A percentile compares a stretch with the other conserved stretches of the same genome.
phyloP scores from a whole-genome alignment of 2,888 invertebrate genomes.

The Nomada fucata region DNA sequence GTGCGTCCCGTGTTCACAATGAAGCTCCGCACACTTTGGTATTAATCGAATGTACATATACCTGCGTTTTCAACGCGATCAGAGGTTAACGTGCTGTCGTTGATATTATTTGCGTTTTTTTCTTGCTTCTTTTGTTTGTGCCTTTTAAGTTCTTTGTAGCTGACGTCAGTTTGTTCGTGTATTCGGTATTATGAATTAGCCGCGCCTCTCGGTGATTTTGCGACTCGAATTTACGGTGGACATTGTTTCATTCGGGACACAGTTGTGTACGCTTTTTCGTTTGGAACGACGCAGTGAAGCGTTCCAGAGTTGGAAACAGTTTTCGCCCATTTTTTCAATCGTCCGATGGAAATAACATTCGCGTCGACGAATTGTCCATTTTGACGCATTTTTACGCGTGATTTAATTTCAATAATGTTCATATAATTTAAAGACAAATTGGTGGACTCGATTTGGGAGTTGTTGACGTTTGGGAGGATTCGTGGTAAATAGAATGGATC shows the following conservation, averaged over 20 bases:
- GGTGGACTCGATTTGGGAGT: too few species aligned
- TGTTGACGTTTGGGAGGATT: too few species aligned
- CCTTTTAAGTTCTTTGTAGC: slow-evolving; percentile 50
- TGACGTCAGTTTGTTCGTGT: slow-evolving; percentile 59
- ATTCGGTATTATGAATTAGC: slow-evolving; percentile 61
- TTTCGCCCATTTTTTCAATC: too few species aligned
- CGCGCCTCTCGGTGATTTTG: slow-evolving; percentile 65
- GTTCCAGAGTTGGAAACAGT: slow-evolving; percentile 42
- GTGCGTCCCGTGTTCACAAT: slow-evolving; percentile 68
- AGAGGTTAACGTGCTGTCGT: slow-evolving; percentile 53
- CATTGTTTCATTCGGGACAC: too few species aligned
- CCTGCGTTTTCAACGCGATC: slow-evolving; percentile 52
- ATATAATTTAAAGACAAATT: too few species aligned
- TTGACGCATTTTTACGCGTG: too few species aligned
- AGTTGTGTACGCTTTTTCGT: background rate
- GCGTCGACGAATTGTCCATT: too few species aligned
- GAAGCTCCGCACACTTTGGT: slow-evolving; percentile 77
- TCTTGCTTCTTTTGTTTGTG: background rate
- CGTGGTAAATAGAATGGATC: too few species aligned
- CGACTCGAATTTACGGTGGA: background rate
- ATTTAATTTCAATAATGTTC: too few species aligned
- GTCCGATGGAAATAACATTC: background rate
- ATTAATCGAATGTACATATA: slow-evolving; percentile 72
- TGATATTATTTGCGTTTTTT: slow-evolving; percentile 51
- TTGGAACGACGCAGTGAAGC: background rate